Conservation (phyloP, 2,797 vertebrate genomes). For the Taeniopygia guttata region DNA sequence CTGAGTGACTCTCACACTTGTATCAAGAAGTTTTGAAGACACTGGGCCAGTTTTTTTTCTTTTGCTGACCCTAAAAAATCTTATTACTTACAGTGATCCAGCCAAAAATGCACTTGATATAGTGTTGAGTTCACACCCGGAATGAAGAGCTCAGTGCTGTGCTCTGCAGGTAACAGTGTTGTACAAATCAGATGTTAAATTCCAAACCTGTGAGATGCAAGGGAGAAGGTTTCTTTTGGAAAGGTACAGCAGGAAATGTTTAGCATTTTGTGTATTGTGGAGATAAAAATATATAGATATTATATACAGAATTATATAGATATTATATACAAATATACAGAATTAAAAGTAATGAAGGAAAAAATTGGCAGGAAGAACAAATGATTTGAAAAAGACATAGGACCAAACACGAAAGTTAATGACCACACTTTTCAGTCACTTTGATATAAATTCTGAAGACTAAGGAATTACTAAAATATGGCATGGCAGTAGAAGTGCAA, state of each 20-base stretch:
- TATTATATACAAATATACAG: too few species aligned
- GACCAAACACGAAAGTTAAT: background rate
- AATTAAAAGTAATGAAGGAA: slow-evolving; percentile 21
- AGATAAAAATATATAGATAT: background rate
- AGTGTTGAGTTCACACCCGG: background rate
- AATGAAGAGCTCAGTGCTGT: background rate
- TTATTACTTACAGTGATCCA: background rate
- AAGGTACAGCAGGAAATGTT: background rate
- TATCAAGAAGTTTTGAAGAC: background rate
- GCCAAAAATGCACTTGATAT: background rate
- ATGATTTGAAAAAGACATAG: background rate
- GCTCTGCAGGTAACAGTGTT: background rate
- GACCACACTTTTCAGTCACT: background rate
- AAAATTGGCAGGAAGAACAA: background rate
- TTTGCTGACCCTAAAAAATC: background rate
- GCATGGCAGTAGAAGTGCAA: background rate
- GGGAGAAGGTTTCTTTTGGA: background rate
- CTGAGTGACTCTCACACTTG: background rate
- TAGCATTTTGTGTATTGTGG: background rate
- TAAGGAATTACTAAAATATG: background rate
- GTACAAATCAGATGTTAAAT: background rate
- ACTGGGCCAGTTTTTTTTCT: background rate
- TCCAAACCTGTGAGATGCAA: background rate
- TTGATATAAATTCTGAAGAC: background rate
- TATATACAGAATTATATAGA: too few species aligned